Percentiles rank a stretch among this genome's conserved stretches.
phyloP scores from a whole-genome alignment of 2,797 vertebrate species.

The Sebastes paucispinis region DNA sequence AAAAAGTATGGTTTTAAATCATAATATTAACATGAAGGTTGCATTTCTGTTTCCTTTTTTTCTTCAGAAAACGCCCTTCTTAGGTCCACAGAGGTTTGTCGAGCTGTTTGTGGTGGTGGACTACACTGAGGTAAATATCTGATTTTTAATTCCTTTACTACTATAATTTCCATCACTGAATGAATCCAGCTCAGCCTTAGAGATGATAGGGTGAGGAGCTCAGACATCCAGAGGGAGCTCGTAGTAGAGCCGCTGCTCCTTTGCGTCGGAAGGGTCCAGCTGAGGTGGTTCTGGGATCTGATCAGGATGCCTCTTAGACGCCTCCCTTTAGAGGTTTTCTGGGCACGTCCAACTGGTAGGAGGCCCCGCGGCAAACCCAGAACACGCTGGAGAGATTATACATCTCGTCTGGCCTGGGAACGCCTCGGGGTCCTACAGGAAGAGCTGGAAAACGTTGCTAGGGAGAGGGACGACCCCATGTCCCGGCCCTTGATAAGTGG shows the following conservation, averaged over 20 bases:
- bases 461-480: no score
- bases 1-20: not conserved
- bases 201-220: not conserved
- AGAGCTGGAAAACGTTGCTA: no score
- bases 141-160: not conserved
- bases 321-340: not conserved
- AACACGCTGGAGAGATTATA: no score
- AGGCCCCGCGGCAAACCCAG: not conserved
- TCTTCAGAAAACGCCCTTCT: constrained; percentile 61
- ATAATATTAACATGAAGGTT: not conserved
- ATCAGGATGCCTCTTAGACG: not conserved
- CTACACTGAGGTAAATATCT: constrained; percentile 83
- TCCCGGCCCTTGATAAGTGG: no score
- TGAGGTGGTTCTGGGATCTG: not conserved
- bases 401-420: no score
- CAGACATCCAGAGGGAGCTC: not conserved
- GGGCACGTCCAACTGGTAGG: not conserved
- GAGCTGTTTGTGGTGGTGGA: constrained; percentile 90
- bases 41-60: not conserved
- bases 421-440: no score
- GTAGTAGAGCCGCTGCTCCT: no score
- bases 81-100: constrained; percentile 79
- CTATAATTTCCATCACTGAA: rapidly evolving
- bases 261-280: not conserved
- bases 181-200: not conserved